Evolutionary conservation across 2,888 invertebrate genomes (phyloP).

Genomic region (Lymantria monacha): DNA sequence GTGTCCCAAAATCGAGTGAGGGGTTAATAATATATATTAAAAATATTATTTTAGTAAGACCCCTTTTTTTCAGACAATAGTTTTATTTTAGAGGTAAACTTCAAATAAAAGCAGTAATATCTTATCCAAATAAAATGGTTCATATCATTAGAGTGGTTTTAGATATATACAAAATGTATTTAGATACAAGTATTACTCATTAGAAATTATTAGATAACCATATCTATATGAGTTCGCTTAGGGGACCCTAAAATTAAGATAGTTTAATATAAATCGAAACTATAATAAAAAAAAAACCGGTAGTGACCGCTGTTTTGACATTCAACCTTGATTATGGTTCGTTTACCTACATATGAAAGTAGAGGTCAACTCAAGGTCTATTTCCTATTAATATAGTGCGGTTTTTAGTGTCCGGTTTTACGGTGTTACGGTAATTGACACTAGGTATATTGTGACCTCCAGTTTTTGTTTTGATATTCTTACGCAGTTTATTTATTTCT

Average conservation of each 20-base stretch:
- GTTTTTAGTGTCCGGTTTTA: slow-evolving; percentile 31
- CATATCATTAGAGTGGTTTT: too few species aligned
- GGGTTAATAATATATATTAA: too few species aligned
- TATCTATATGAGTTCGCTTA: not conserved
- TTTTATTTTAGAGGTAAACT: too few species aligned
- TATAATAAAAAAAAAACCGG: slow-evolving; percentile 25
- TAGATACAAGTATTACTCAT: too few species aligned
- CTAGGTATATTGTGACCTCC: slow-evolving; percentile 12
- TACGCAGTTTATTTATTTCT: not conserved
- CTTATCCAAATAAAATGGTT: too few species aligned
- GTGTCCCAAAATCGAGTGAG: too few species aligned
- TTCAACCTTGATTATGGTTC: slow-evolving; percentile 40
- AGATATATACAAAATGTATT: too few species aligned
- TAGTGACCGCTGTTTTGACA: slow-evolving; percentile 25
- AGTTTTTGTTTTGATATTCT: not conserved
- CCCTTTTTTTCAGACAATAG: too few species aligned
- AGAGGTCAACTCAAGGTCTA: slow-evolving; percentile 43
- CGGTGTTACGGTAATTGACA: slow-evolving; percentile 21
- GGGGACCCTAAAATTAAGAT: slow-evolving; percentile 13
- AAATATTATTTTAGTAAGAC: too few species aligned
- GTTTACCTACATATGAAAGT: slow-evolving; percentile 45
- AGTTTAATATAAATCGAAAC: slow-evolving; percentile 9
- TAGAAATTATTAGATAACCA: too few species aligned
- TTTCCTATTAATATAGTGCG: slow-evolving; percentile 36
- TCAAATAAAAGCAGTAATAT: too few species aligned